A percentile compares a stretch with the other conserved stretches of the same genome.
Conservation (phyloP, 1,140 invertebrate genomes). For the Eufriesea mexicana region DNA sequence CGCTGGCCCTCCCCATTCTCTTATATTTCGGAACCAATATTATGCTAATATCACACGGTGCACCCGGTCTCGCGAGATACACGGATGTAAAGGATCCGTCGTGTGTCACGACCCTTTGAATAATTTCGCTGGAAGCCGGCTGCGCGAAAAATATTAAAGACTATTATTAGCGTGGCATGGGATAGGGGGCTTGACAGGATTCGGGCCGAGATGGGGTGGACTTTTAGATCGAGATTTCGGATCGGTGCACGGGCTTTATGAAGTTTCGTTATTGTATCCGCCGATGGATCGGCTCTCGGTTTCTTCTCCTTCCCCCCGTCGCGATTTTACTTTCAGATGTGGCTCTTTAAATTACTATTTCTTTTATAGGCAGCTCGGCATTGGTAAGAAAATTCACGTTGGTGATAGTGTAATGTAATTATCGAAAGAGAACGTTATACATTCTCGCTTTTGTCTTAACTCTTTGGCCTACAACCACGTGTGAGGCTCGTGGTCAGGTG, state of each 20-base stretch:
- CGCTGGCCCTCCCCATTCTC: constrained; percentile 51
- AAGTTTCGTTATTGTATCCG: background rate
- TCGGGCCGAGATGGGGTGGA: background rate
- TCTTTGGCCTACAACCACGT: no score
- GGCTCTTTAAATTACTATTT: background rate
- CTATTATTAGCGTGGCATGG: background rate
- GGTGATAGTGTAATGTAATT: no score
- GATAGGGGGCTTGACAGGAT: background rate
- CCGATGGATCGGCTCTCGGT: background rate
- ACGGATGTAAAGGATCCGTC: constrained; percentile 45
- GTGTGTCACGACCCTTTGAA: constrained; percentile 56
- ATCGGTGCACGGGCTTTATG: background rate
- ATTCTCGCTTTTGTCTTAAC: no score
- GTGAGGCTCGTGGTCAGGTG: no score
- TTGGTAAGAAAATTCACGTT: no score
- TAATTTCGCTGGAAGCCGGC: constrained; percentile 45
- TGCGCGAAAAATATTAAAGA: constrained; percentile 28
- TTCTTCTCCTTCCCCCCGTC: background rate
- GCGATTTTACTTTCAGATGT: background rate
- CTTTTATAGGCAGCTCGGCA: no score
- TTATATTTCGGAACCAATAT: constrained; percentile 77
- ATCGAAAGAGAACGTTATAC: no score
- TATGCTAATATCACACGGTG: constrained; percentile 70
- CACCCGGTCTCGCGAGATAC: constrained; percentile 46
- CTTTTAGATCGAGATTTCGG: background rate